Percentiles rank a stretch among this genome's conserved stretches.
phyloP scores from a whole-genome alignment of 2,113 vertebrate genomes.

The Anseranas semipalmata region DNA sequence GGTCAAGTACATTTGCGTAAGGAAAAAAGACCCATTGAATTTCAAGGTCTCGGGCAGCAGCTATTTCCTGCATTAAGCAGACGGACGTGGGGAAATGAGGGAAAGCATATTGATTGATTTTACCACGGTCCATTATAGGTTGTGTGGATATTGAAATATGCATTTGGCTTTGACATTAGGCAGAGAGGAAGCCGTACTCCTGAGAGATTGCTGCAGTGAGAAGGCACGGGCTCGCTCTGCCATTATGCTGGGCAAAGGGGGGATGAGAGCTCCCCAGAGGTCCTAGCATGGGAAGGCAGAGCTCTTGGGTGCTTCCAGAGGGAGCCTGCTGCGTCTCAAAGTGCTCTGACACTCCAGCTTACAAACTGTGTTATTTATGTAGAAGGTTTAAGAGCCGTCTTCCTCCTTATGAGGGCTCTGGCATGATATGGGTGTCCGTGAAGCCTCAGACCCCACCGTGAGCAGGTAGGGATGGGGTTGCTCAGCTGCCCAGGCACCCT shows the following conservation, averaged over 20 bases:
- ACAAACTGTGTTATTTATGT: background rate
- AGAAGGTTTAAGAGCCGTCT: too few species aligned
- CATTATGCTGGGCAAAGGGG: background rate
- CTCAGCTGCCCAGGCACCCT: background rate
- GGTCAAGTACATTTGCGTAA: background rate
- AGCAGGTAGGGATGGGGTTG: background rate
- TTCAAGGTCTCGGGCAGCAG: constrained; percentile 40
- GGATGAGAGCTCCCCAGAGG: background rate
- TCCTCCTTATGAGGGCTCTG: background rate
- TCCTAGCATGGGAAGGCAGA: background rate
- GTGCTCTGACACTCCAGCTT: background rate
- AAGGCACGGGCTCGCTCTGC: background rate
- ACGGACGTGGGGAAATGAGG: constrained; percentile 13
- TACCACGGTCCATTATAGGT: constrained; percentile 50
- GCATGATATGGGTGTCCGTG: rapidly evolving
- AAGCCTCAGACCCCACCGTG: background rate
- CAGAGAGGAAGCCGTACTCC: background rate
- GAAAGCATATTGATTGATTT: constrained; percentile 52
- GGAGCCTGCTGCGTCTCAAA: background rate
- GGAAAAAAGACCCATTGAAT: constrained; percentile 30
- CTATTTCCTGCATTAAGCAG: constrained; percentile 63
- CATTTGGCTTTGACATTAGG: constrained; percentile 38
- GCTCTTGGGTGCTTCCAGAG: background rate
- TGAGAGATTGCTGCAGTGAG: background rate
- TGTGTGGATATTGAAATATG: constrained; percentile 22